Evolutionary conservation across 2,888 invertebrate genomes (phyloP).

Genomic region (Spilarctia lutea): DNA sequence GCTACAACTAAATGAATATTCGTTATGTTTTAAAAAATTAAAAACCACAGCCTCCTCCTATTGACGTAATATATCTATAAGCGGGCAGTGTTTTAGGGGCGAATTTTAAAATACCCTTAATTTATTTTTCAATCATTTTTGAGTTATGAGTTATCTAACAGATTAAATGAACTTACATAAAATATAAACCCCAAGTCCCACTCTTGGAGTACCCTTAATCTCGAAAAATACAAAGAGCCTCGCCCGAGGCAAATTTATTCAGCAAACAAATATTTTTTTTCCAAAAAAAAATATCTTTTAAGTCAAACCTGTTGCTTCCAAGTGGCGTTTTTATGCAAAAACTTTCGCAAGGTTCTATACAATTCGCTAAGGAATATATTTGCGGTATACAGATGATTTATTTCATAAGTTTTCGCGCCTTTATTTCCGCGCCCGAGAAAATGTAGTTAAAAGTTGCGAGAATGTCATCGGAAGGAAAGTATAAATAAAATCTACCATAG

Average conservation of each 20-base stretch:
- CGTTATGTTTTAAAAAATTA: too few relatives aligned
- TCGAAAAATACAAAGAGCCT: neutral
- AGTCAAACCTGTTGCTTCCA: constrained; percentile 47
- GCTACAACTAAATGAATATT: too few relatives aligned
- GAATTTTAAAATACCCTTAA: neutral
- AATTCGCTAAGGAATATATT: constrained; percentile 25
- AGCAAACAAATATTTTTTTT: constrained; percentile 10
- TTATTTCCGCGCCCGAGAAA: constrained; percentile 38
- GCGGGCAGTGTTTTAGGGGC: neutral
- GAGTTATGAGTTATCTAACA: neutral
- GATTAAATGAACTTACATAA: neutral
- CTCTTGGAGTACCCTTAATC: constrained; percentile 6
- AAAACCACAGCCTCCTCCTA: too few relatives aligned
- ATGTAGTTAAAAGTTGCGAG: constrained; percentile 30
- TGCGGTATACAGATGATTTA: constrained; percentile 21
- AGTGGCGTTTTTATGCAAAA: constrained; percentile 42
- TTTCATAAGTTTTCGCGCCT: constrained; percentile 28
- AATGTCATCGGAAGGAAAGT: constrained; percentile 29
- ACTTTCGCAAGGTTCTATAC: constrained; percentile 37
- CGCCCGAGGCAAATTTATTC: constrained; percentile 12
- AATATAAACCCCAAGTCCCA: neutral
- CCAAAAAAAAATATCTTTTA: constrained; percentile 18
- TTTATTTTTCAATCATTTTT: neutral
- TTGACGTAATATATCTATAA: too few relatives aligned
- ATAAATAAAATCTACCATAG: constrained; percentile 9